Evolutionary conservation across 2,888 invertebrate species (phyloP).

Genomic region (Uloborus plumipes): DNA sequence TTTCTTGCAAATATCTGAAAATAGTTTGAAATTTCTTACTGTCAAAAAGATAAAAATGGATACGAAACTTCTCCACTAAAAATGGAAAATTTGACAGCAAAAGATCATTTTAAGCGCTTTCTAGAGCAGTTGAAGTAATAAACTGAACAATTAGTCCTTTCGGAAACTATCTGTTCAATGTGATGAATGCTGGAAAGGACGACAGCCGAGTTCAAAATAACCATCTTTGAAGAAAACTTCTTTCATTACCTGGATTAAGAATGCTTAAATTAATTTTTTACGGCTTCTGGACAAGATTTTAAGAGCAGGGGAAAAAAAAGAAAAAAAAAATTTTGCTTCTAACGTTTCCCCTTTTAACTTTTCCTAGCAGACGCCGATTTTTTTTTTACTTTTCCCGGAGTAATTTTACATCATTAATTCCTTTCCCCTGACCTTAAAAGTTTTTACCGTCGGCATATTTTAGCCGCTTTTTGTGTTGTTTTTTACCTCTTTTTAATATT

Average conservation of each 20-base stretch:
- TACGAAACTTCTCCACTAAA: too few relatives aligned
- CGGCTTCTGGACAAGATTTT: background rate
- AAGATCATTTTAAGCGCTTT: too few relatives aligned
- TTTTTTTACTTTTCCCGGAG: slow-evolving; percentile 8
- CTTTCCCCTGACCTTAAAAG: slow-evolving; percentile 18
- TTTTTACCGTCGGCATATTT: background rate
- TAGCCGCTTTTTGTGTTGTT: slow-evolving; percentile 15
- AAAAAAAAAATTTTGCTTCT: background rate
- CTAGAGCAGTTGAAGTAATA: too few relatives aligned
- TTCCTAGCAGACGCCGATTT: slow-evolving; percentile 15
- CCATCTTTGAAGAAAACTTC: slow-evolving; percentile 21
- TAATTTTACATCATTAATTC: slow-evolving; percentile 54
- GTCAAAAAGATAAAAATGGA: too few relatives aligned
- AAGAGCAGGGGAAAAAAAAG: too few relatives aligned
- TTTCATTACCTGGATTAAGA: slow-evolving; percentile 46
- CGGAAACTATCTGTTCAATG: too few relatives aligned
- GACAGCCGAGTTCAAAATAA: slow-evolving; percentile 2
- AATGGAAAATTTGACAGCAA: too few relatives aligned
- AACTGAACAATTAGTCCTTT: too few relatives aligned
- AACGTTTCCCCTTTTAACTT: slow-evolving; percentile 32
- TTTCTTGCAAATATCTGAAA: too few relatives aligned
- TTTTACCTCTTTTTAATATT: background rate
- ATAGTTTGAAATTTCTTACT: too few relatives aligned
- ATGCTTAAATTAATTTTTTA: slow-evolving; percentile 39
- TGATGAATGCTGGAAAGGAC: too few relatives aligned